Base-by-base conservation (phyloP, 2,888 invertebrate genomes). In the Oscheius myriophilus region DNA sequence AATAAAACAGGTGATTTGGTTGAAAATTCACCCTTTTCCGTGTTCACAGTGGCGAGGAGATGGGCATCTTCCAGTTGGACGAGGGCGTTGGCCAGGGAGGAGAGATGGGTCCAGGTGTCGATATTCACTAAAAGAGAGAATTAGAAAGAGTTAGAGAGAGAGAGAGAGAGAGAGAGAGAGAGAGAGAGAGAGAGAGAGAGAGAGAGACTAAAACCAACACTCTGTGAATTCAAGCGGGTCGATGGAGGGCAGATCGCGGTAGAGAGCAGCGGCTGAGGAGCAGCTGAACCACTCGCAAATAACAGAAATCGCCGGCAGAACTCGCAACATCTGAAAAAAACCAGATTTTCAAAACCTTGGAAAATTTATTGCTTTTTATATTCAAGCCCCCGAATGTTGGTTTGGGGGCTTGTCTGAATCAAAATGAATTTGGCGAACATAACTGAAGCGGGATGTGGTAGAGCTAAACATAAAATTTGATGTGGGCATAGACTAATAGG, bases 221-320 rank as follows among this genome's bases (percentile, higher is more conserved):
- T 46, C 54, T 33, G 41, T 11, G 21, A 51, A 55, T 16, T 46
- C 16, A 1, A 72, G 49, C 1, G 58, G 52, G 6, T 66, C 53
- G 25, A 73, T n/a, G 12, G 67, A 46, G 43, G 55, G 57, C 62
- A 71, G 42, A 2, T 18, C 26, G 16, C 25, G 12, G 55, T 64
- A 70, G 16, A 73, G 16, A 14, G 21, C 33, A 41, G 59, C n/a
- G 11, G 53, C 62, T 16, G 23, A 0, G 9, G 63, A 45, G 18
- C 41, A 33, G 18, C 58, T 39, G 9, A 74, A 21, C 76, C 76
- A 78, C 9, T 54, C 21, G 23, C 53, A 63, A 26, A 74, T 14
- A 6, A 73, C 41, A 7, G 51, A 18, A 51, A 71, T 6, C 2
- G 73, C 73, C 14, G 77, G 77, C 33, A 77, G 73, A 1, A 76